Percentiles rank a stretch among this genome's conserved stretches.
These are phyloP conservation scores for Scaptomyza pallida DNA, from an alignment of 1,140 invertebrate genomes.

Conservation along the genomic window DNA sequence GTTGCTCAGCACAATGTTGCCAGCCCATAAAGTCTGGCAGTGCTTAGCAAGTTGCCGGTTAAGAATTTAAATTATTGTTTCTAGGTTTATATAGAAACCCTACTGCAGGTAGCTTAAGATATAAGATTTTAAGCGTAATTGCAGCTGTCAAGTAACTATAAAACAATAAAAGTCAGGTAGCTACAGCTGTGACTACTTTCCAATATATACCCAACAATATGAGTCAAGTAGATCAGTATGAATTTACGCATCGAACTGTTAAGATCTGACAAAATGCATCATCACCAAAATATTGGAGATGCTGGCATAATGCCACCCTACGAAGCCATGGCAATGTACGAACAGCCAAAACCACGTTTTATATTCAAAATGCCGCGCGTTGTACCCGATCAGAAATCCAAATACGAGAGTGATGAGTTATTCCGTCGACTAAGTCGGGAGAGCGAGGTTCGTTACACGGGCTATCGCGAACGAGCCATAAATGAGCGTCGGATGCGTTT, in stretches of 20 bases:
- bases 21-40: constrained; percentile 22
- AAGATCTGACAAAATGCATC: constrained; percentile 55
- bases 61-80: constrained; percentile 22
- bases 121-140: neutral
- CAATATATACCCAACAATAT: constrained; percentile 36
- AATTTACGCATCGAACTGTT: constrained; percentile 15
- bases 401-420: constrained; percentile 97
- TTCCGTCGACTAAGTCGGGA: constrained; percentile 96
- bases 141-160: constrained; percentile 24
- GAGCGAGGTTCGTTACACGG: constrained; percentile 97
- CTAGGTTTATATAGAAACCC: neutral
- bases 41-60: neutral
- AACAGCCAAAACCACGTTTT: constrained; percentile 93
- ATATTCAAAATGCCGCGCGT: constrained; percentile 98
- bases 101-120: constrained; percentile 14
- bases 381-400: constrained; percentile 96
- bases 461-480: constrained; percentile 94
- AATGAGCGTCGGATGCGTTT: constrained; percentile 97
- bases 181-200: neutral
- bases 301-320: constrained; percentile 62
- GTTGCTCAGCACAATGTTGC: neutral
- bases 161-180: constrained; percentile 28
- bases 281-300: constrained; percentile 61
- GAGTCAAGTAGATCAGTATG: neutral
- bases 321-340: constrained; percentile 87